Percentiles rank a stretch among this genome's conserved stretches.
Conservation (phyloP, 2,113 vertebrate species). For the Daboia siamensis region DNA sequence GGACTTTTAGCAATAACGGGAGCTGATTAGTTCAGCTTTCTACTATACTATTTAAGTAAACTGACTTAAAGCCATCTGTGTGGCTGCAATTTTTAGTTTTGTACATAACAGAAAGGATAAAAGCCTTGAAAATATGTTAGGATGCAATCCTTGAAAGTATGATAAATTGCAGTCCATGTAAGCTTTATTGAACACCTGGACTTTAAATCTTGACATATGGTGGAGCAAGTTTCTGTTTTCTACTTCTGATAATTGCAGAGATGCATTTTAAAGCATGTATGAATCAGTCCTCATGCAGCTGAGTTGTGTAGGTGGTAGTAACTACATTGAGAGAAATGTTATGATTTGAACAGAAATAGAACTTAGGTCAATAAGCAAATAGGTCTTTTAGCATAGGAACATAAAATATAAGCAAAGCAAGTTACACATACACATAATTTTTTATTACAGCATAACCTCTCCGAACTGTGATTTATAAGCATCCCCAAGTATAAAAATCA, state of each 20-base stretch:
- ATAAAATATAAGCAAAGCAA: not conserved
- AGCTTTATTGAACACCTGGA: not conserved
- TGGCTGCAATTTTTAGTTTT: not conserved
- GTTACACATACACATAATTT: not conserved
- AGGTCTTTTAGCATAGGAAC: not conserved
- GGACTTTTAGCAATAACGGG: not conserved
- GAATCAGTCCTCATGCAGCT: constrained; percentile 8
- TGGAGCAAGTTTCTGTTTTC: not conserved
- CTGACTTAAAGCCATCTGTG: not conserved
- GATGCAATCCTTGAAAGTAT: not conserved
- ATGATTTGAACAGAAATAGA: constrained; percentile 15
- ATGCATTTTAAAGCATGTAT: constrained; percentile 1
- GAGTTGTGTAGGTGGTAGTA: constrained; percentile 8
- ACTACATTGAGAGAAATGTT: constrained; percentile 3
- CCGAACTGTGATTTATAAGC: not conserved
- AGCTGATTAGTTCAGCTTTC: not conserved
- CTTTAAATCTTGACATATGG: not conserved
- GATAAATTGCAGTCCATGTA: not conserved
- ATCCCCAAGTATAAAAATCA: not conserved
- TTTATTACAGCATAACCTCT: not conserved
- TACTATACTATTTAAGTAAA: not conserved
- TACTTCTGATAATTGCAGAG: not conserved
- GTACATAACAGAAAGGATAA: not conserved
- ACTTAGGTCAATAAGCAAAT: not conserved
- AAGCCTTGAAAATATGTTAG: not conserved